Conservation (phyloP, 1,140 invertebrate genomes). For the Ganaspis sp. region DNA sequence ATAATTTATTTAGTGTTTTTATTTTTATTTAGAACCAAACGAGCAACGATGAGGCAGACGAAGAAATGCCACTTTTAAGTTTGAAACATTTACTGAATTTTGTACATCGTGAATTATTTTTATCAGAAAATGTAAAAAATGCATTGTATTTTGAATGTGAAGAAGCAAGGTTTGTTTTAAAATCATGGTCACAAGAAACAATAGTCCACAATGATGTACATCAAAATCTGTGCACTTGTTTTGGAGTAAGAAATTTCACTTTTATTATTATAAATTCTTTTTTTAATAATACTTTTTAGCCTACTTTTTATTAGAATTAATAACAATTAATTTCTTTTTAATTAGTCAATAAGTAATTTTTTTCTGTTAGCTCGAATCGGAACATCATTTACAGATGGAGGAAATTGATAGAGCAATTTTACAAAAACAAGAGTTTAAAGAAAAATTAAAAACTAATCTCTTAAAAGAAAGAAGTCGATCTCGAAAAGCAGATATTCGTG, state of each 20-base stretch:
- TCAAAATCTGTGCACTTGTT: slow-evolving; percentile 60
- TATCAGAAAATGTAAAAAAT: slow-evolving; percentile 62
- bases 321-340: too few relatives aligned
- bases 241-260: slow-evolving; percentile 60
- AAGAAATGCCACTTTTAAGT: slow-evolving; percentile 40
- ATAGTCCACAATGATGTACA: slow-evolving; percentile 51
- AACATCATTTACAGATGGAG: background rate
- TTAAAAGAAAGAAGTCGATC: background rate
- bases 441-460: slow-evolving; percentile 25
- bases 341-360: background rate
- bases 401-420: background rate
- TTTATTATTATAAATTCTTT: slow-evolving; percentile 31
- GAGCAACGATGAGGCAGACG: background rate
- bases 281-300: slow-evolving; percentile 36
- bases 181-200: slow-evolving; percentile 65
- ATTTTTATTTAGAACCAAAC: slow-evolving; percentile 5
- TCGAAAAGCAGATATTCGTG: background rate
- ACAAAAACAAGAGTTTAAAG: slow-evolving; percentile 11
- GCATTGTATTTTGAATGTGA: slow-evolving; percentile 63
- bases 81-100: slow-evolving; percentile 59
- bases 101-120: slow-evolving; percentile 51
- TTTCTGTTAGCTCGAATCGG: background rate
- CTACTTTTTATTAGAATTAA: too few relatives aligned
- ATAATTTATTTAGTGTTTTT: slow-evolving; percentile 41
- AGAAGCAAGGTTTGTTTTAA: slow-evolving; percentile 66